phyloP scores from a whole-genome alignment of 1,140 invertebrate species.

The Drosophila equinoxialis region DNA sequence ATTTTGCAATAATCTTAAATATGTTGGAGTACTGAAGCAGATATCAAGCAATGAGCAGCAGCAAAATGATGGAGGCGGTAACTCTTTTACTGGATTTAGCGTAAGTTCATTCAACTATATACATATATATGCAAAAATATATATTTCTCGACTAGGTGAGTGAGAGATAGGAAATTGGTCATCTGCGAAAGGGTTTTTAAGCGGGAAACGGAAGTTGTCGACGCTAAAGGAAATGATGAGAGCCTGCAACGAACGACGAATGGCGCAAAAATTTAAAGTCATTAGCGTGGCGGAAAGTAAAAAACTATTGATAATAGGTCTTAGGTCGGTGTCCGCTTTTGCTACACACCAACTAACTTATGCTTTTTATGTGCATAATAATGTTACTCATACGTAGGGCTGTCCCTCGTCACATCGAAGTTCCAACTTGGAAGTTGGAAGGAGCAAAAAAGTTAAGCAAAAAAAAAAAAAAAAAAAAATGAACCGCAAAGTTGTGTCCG shows the following conservation, averaged over 20 bases:
- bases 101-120: conserved; percentile 84
- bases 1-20: conserved; percentile 94
- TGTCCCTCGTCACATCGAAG: conserved; percentile 23
- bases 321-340: not conserved
- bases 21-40: conserved; percentile 92
- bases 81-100: conserved; percentile 86
- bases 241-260: conserved; percentile 16
- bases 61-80: conserved; percentile 70
- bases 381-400: conserved; percentile 54
- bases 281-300: conserved; percentile 42
- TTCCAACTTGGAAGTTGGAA: not conserved
- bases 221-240: conserved; percentile 63
- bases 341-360: conserved; percentile 20
- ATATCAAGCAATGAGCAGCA: conserved; percentile 83
- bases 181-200: conserved; percentile 26
- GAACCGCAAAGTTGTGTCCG: conserved; percentile 73
- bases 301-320: conserved; percentile 52
- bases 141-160: not conserved
- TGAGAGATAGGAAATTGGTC: conserved; percentile 43
- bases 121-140: not conserved
- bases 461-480: conserved; percentile 27
- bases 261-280: conserved; percentile 40
- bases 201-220: conserved; percentile 65
- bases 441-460: conserved; percentile 46
- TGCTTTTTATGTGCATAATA: conserved; percentile 13